Conservation (phyloP, 2,113 vertebrate genomes). For the Galbula dea region DNA sequence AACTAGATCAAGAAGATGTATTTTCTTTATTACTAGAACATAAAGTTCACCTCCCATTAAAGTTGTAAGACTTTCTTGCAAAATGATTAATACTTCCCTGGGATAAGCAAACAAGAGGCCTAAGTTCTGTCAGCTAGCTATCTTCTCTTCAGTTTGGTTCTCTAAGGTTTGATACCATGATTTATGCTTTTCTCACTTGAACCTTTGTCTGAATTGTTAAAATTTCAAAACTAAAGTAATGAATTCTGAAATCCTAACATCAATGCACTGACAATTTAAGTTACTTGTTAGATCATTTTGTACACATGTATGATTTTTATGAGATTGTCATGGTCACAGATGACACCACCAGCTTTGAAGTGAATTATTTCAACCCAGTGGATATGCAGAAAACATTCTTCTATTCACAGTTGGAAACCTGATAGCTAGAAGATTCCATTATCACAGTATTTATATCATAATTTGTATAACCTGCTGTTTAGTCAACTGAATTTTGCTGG, state of each 20-base stretch:
- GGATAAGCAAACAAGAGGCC: neutral
- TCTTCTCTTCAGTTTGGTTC: neutral
- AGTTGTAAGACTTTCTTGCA: neutral
- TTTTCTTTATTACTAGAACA: neutral
- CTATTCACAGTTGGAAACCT: neutral
- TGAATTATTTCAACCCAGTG: neutral
- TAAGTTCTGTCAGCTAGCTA: neutral
- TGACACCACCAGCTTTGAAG: neutral
- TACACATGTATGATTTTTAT: neutral
- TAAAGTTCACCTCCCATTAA: neutral
- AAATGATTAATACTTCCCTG: neutral
- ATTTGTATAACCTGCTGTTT: neutral
- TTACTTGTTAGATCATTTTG: neutral
- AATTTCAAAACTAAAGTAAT: neutral
- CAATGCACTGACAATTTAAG: neutral
- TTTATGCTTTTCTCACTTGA: neutral
- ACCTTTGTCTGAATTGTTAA: neutral
- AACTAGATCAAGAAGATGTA: neutral
- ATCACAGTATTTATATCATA: neutral
- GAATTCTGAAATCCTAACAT: neutral
- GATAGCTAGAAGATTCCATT: neutral
- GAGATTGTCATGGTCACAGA: neutral
- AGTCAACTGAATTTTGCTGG: neutral
- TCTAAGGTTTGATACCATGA: neutral
- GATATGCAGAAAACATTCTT: neutral